A percentile compares a stretch with the other conserved stretches of the same genome.
phyloP scores from a whole-genome alignment of 2,113 vertebrate genomes.

The Pardalotus punctatus region DNA sequence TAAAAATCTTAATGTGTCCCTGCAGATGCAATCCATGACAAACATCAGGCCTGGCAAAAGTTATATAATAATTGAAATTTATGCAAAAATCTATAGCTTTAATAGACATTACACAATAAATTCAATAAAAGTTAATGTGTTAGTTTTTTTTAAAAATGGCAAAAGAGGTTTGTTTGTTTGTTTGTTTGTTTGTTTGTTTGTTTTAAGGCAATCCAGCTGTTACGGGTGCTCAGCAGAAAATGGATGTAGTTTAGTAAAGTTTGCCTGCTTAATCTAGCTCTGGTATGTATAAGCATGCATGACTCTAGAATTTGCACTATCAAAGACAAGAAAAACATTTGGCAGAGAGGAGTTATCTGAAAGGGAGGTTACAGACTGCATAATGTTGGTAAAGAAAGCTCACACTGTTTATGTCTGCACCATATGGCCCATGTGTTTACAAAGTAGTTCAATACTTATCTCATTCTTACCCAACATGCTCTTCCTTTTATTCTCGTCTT shows the following conservation, averaged over 20 bases:
- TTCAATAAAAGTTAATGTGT: neutral
- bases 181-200: neutral
- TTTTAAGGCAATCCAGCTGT: neutral
- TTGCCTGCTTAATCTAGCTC: neutral
- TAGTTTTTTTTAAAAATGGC: neutral
- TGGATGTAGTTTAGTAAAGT: neutral
- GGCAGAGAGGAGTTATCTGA: neutral
- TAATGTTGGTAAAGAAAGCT: slow-evolving; percentile 32
- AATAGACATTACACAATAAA: neutral
- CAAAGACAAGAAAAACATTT: slow-evolving; percentile 5
- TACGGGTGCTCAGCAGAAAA: neutral
- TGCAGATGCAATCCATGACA: neutral
- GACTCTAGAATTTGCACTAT: neutral
- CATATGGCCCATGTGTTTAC: slow-evolving; percentile 22
- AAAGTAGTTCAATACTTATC: neutral
- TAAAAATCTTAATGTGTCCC: slow-evolving; percentile 21
- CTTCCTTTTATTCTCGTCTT: slow-evolving; percentile 32
- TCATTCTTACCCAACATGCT: neutral
- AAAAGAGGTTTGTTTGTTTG: neutral
- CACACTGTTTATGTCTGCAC: slow-evolving; percentile 11
- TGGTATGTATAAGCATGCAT: neutral
- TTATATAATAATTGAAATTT: neutral
- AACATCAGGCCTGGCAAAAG: neutral
- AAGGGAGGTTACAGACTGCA: neutral
- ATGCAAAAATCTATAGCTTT: neutral